A percentile compares a stretch with the other conserved stretches of the same genome.
Conservation (phyloP, 2,888 invertebrate species). For the Pollenia amentaria region DNA sequence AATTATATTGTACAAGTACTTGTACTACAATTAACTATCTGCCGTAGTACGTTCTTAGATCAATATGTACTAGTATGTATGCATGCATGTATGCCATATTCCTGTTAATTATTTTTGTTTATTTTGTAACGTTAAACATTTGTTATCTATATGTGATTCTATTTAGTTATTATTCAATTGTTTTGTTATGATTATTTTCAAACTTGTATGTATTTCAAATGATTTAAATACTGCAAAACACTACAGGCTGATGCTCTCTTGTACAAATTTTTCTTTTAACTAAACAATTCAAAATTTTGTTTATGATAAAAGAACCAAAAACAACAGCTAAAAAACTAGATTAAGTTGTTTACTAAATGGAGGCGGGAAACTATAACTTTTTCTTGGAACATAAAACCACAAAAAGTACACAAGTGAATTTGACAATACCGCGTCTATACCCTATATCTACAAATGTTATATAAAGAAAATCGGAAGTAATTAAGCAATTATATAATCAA, state of each 20-base stretch:
- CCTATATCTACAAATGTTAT: too few species aligned
- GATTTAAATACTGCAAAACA: slow-evolving; percentile 6
- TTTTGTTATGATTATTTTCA: not conserved
- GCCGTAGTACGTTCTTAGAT: not conserved
- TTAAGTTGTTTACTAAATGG: slow-evolving; percentile 16
- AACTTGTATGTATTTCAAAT: not conserved
- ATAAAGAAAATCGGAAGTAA: too few species aligned
- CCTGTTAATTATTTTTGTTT: slow-evolving; percentile 10
- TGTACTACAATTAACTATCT: not conserved
- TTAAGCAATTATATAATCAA: too few species aligned
- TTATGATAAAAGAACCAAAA: not conserved
- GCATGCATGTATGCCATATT: slow-evolving; percentile 3
- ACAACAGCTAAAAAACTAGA: slow-evolving; percentile 1
- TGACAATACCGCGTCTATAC: too few species aligned
- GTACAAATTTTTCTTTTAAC: slow-evolving; percentile 9
- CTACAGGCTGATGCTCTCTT: not conserved
- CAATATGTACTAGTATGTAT: too few species aligned
- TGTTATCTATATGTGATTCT: slow-evolving; percentile 21
- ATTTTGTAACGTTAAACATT: slow-evolving; percentile 18
- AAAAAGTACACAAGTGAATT: not conserved
- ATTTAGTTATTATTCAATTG: not conserved
- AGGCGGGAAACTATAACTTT: slow-evolving; percentile 10
- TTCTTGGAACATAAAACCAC: not conserved
- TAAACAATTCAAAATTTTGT: not conserved
- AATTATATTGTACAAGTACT: not conserved